Evolutionary conservation across 1,140 invertebrate species (phyloP).

Genomic region (Camponotus floridanus): DNA sequence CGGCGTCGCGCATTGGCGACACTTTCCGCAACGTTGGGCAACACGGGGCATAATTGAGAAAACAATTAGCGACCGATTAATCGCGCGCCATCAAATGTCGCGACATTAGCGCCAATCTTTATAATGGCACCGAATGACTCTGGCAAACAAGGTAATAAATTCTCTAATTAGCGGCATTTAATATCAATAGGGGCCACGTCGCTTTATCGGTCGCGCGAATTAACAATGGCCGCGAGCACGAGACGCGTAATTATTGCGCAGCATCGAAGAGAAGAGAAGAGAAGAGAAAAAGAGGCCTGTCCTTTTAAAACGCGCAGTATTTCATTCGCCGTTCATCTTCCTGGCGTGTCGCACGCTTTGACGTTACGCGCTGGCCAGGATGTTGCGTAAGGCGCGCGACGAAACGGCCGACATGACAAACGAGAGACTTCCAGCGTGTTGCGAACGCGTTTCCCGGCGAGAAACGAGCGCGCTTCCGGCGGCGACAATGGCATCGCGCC

Average conservation of each 20-base stretch:
- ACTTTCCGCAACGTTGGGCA: constrained; percentile 15
- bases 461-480: constrained; percentile 63
- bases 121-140: constrained; percentile 38
- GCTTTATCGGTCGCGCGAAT: constrained; percentile 52
- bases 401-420: constrained; percentile 55
- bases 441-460: constrained; percentile 43
- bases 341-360: constrained; percentile 48
- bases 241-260: constrained; percentile 49
- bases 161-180: constrained; percentile 66
- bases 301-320: constrained; percentile 29
- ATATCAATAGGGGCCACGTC: constrained; percentile 42
- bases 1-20: not conserved
- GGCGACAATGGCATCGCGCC: constrained; percentile 61
- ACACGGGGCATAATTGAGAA: constrained; percentile 39
- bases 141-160: constrained; percentile 61
- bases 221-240: constrained; percentile 52
- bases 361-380: constrained; percentile 50
- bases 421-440: constrained; percentile 41
- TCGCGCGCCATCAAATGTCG: constrained; percentile 50
- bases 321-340: constrained; percentile 1
- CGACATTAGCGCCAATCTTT: constrained; percentile 33
- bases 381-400: constrained; percentile 60
- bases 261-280: not conserved
- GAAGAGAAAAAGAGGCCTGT: not conserved
- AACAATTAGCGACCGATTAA: constrained; percentile 60